Conservation (phyloP, 2,888 invertebrate species). For the Augiades crinisus region DNA sequence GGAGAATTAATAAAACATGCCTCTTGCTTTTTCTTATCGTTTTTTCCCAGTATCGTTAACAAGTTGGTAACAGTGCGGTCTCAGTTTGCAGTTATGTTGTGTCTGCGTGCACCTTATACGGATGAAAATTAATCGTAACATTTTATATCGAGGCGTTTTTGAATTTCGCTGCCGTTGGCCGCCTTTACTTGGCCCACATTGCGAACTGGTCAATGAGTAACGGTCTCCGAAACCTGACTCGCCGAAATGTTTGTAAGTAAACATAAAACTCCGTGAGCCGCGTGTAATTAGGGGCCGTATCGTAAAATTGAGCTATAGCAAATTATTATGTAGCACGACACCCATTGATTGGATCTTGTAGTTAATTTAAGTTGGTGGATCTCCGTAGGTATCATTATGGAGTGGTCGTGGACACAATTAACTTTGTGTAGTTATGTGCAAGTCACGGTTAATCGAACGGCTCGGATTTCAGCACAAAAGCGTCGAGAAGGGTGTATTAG, state of each 20-base stretch:
- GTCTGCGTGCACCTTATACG: slow-evolving; percentile 40
- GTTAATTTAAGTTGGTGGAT: slow-evolving; percentile 25
- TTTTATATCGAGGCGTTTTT: slow-evolving; percentile 42
- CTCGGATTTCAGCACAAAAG: slow-evolving; percentile 69
- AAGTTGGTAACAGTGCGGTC: slow-evolving; percentile 57
- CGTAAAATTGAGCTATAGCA: slow-evolving; percentile 26
- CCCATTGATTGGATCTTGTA: slow-evolving; percentile 21
- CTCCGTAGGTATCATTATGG: slow-evolving; percentile 22
- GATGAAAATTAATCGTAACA: slow-evolving; percentile 49
- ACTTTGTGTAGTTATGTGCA: slow-evolving; percentile 63
- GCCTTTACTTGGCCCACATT: slow-evolving; percentile 33
- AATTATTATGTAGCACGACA: slow-evolving; percentile 24
- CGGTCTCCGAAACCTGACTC: slow-evolving; percentile 49
- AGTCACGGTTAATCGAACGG: slow-evolving; percentile 70
- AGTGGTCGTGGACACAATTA: slow-evolving; percentile 59
- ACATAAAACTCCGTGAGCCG: slow-evolving; percentile 26
- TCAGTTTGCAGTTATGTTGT: slow-evolving; percentile 54
- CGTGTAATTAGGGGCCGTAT: slow-evolving; percentile 25
- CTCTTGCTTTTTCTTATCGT: slow-evolving; percentile 64
- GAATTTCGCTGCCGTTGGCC: slow-evolving; percentile 38
- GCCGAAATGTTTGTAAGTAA: slow-evolving; percentile 37
- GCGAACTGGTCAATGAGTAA: slow-evolving; percentile 40
- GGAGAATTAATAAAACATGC: slow-evolving; percentile 79
- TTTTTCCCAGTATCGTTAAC: slow-evolving; percentile 69
- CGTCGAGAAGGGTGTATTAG: slow-evolving; percentile 53